Evolutionary conservation across 2,113 vertebrate species (phyloP), one percentile per base, ranked within the genome.

Genomic region (Chionis minor): DNA sequence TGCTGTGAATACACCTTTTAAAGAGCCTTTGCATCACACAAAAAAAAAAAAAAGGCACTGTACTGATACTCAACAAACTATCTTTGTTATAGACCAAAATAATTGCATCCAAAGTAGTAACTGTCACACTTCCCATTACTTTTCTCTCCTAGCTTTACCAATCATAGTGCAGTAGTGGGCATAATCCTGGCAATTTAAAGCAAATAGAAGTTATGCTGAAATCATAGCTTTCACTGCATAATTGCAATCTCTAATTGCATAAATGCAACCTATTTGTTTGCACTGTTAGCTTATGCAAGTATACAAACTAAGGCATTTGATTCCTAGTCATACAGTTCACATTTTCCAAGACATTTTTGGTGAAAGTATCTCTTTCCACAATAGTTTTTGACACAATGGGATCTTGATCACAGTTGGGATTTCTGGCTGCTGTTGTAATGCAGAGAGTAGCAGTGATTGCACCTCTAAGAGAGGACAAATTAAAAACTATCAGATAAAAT

Each of bases 401-500:
- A 65, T 67, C 44, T 55, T 81, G 47, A 79, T 81, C 61, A 54
- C 52, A 75, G 22, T 21, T 78, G 35, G 5, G n/a, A 35, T 79
- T 91, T 89, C 70, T 84, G 66, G 11, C 27, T 90, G 54, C 49
- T 65, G 13, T 74, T 92, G 27, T 72, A 93, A 93, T 82, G 62
- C 78, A 75, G 47, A 75, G 44, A 71, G 22, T 75, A 61, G 45
- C 62, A 90, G 85, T 42, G 74, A 90, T 63, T 58, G 75, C 54
- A 77, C 16, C 47, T 72, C 49, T 22, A 66, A 52, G 61, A 74
- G 49, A 74, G 33, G 45, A 82, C 73, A 94, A 82, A 75, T 88
- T 65, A 96, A 96, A 87, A 90, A 51, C 54, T 73, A 79, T 65
- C 78, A 80, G 66, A 91, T 88, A 85, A 95, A 93, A 85, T 59